Base-by-base conservation (phyloP, 2,113 vertebrate genomes). In the Podarcis raffonei region DNA sequence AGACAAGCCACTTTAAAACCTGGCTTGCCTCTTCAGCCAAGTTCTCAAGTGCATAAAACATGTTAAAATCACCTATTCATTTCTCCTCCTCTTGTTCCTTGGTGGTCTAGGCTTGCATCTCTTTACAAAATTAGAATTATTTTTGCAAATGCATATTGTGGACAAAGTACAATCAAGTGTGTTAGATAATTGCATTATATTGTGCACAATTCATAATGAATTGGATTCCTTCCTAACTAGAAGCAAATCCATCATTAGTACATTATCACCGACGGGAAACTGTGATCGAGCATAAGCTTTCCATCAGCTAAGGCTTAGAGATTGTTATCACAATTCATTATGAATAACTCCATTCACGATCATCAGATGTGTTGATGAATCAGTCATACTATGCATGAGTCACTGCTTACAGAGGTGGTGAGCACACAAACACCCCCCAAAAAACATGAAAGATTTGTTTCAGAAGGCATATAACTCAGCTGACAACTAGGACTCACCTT, bases 391-490 rank as follows among this genome's bases (percentile, higher is more conserved):
- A 71, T 0, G 1, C 57, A 77, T 68, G 22, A 86, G 86, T n/a
- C 16, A 12, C 1, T 37, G 68, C 32, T 53, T 81, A 23, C 35
- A 3, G 3, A 25, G 4, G 87, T 23, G 2, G 77, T 5, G 78
- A 90, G 57, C 30, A 69, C 1, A 2, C 1, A 74, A 88, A 82
- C 66, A 35, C 53, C 23, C 69, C 39, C 30, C 32, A 37, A 37
- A 42, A 27, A 5, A 15, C n/a, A 20, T 87, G 1, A 16, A 80
- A 35, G 32, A 37, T 6, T 72, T 59, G 57, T 2, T 15, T 20
- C 84, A 62, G 42, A 18, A 5, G 57, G 42, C 20, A 66, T 62
- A 89, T 62, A 6, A 72, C 86, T 39, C 82, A 91, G 90, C 71
- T 27, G 27, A 90, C 20, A 83, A 42, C 20, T 86, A n/a, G 18